phyloP scores from a whole-genome alignment of 2,888 invertebrate genomes.

The Nemotelus nigrinus region DNA sequence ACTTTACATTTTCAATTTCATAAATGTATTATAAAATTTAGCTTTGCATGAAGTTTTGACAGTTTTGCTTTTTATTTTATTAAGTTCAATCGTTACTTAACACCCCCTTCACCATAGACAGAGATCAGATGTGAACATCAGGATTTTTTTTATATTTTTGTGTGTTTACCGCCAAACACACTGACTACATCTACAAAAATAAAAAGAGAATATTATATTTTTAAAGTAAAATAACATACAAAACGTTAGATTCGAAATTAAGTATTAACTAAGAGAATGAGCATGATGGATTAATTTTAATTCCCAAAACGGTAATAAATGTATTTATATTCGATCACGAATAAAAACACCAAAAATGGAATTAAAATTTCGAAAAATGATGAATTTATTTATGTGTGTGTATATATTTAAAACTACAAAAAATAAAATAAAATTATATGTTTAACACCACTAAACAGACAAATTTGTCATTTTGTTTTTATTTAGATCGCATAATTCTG shows the following conservation, averaged over 20 bases:
- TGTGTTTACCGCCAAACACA: conserved; percentile 84
- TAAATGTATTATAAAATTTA: too few relatives aligned
- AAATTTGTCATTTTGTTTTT: not conserved
- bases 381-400: too few relatives aligned
- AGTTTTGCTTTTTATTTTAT: conserved; percentile 56
- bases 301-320: not conserved
- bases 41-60: too few relatives aligned
- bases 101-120: conserved; percentile 55
- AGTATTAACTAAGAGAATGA: conserved; percentile 19
- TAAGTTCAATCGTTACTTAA: conserved; percentile 51
- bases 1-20: too few relatives aligned
- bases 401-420: not conserved
- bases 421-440: conserved; percentile 44
- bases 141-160: conserved; percentile 50
- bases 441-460: conserved; percentile 39
- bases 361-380: conserved; percentile 21
- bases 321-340: conserved; percentile 3
- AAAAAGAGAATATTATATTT: conserved; percentile 52
- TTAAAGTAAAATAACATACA: conserved; percentile 33
- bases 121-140: conserved; percentile 57
- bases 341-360: conserved; percentile 25
- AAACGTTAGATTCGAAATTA: not conserved
- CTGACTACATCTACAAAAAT: conserved; percentile 85
- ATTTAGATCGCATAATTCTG: too few relatives aligned
- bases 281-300: not conserved